Conservation (phyloP, 2,797 vertebrate genomes). For the Lutjanus campechanus region DNA sequence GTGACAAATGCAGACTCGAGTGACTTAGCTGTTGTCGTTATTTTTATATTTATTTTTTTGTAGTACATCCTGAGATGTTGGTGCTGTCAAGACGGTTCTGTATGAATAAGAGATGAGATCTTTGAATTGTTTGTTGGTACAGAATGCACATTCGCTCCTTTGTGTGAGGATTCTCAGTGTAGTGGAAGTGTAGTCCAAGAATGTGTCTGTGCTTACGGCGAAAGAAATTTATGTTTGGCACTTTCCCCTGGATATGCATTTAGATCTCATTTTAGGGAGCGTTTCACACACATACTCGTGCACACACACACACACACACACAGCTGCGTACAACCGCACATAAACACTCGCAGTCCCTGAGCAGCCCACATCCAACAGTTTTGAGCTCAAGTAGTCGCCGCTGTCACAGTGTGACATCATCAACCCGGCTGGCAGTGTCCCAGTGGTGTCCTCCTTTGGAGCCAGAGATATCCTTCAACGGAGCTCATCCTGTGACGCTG, state of each 20-base stretch:
- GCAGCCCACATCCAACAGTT: slow-evolving; percentile 32
- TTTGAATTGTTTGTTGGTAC: slow-evolving; percentile 51
- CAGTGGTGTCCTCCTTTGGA: slow-evolving; percentile 55
- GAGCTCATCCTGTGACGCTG: slow-evolving; percentile 60
- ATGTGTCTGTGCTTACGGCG: slow-evolving; percentile 42
- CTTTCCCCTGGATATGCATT: slow-evolving; percentile 43
- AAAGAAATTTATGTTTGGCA: slow-evolving; percentile 40
- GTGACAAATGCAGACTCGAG: slow-evolving; percentile 47
- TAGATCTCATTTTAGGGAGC: slow-evolving; percentile 46
- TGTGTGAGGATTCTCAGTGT: slow-evolving; percentile 14
- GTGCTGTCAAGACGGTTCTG: slow-evolving; percentile 50
- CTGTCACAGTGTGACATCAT: slow-evolving; percentile 75
- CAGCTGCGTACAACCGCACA: slow-evolving; percentile 1
- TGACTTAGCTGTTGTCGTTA: slow-evolving; percentile 28
- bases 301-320: not conserved
- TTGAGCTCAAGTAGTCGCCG: slow-evolving; percentile 38
- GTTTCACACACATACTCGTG: slow-evolving; percentile 2
- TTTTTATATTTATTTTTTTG: slow-evolving; percentile 27
- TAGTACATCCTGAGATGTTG: slow-evolving; percentile 24
- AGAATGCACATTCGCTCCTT: slow-evolving; percentile 40
- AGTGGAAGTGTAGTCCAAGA: slow-evolving; percentile 40
- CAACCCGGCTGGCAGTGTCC: slow-evolving; percentile 42
- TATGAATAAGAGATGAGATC: slow-evolving; percentile 72
- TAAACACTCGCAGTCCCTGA: slow-evolving; percentile 21
- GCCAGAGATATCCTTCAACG: slow-evolving; percentile 51